Conservation (phyloP, 2,888 invertebrate genomes). For the Candidula unifasciata region DNA sequence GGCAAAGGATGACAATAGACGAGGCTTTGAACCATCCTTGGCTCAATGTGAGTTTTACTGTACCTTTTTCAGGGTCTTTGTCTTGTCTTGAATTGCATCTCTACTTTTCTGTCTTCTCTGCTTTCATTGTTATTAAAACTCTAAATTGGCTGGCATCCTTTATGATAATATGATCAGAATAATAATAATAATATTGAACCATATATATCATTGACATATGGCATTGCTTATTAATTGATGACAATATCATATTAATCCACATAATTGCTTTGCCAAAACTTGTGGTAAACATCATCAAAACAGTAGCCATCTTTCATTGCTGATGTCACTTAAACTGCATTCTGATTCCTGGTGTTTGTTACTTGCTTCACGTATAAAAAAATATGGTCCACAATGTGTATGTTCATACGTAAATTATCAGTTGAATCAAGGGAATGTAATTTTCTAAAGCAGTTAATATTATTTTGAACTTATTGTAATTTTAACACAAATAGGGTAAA, state of each 20-base stretch:
- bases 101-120: constrained; percentile 4
- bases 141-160: constrained; percentile 18
- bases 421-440: neutral
- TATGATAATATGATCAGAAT: constrained; percentile 1
- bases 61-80: neutral
- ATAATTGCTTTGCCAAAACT: constrained; percentile 20
- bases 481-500: too few species aligned
- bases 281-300: neutral
- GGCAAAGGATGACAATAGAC: constrained; percentile 78
- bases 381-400: neutral
- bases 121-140: constrained; percentile 39
- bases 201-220: constrained; percentile 16
- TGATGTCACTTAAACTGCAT: constrained; percentile 12
- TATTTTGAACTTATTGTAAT: too few species aligned
- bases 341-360: neutral
- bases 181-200: constrained; percentile 10
- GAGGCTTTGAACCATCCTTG: constrained; percentile 79
- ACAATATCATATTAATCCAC: constrained; percentile 23
- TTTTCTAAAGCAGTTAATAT: too few species aligned
- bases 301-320: neutral
- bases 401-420: neutral
- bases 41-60: constrained; percentile 77
- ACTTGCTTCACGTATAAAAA: neutral
- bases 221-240: constrained; percentile 26
- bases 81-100: constrained; percentile 12